Evolutionary conservation across 1,140 invertebrate species (phyloP), one percentile per base, ranked within the genome.

Genomic region (Rhyacophila brunnea): DNA sequence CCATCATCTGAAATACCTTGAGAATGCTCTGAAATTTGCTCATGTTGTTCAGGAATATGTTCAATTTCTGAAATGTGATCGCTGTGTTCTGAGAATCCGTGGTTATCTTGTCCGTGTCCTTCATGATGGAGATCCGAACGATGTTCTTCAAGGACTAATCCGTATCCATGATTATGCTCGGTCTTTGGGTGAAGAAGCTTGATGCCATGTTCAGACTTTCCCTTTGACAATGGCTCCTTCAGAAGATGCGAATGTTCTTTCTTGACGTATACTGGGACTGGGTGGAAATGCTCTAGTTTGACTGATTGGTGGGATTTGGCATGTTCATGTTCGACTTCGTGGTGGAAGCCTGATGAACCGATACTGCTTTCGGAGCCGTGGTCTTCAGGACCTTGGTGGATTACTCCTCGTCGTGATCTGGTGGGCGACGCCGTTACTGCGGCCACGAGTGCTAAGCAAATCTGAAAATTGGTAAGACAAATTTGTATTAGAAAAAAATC

Each of bases 261-360:
- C 72, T 85, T 85, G 2, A 84, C 74, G 69, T 84, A 85, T 2
- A 84, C 83, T 10, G 83, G 83, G 6, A 85, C 83, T 6, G 83
- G 77, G 61, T 85, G 83, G 69, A 82, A 85, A 61, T 85, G 83
- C 65, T 85, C 82, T 64, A 85, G 83, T 62, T 85, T 84, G 60
- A 85, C 80, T 32, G 81, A 83, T 69, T 85, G 83, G 66, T 84
- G 83, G 15, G 83, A 85, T 60, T 82, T 84, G 15, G 83, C 83
- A 63, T 83, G 81, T 63, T 84, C 82, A 58, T 84, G 81, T 55
- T 83, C 74, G 28, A 83, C 70, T 57, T 83, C 78, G 48, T 82
- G 81, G 62, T 82, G 80, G 67, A 81, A 77, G 43, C 79, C 80
- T 35, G 81, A 79, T 50, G 83, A 80, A 23, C 79, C 68, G 3